Percentiles rank a stretch among this genome's conserved stretches.
Conservation (phyloP, 2,113 vertebrate species). For the Cricetomys ansorgei region DNA sequence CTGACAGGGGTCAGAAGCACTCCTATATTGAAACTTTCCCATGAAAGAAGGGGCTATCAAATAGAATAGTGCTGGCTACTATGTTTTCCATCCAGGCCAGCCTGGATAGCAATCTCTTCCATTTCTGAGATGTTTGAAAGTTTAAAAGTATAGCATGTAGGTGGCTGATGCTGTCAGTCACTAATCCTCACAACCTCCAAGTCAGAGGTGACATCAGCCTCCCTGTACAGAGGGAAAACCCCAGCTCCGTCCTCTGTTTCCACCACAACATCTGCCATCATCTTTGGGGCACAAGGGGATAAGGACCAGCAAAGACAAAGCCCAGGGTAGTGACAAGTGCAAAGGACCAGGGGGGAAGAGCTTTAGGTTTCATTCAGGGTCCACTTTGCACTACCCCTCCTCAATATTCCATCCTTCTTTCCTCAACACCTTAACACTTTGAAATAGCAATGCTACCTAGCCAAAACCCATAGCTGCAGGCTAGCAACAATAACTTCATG, state of each 20-base stretch:
- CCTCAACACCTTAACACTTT: background rate
- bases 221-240: background rate
- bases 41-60: background rate
- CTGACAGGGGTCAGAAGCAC: background rate
- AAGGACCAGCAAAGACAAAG: background rate
- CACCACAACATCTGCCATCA: background rate
- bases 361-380: background rate
- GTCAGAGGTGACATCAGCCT: background rate
- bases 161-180: too few relatives aligned
- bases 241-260: background rate
- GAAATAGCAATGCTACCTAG: background rate
- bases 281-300: background rate
- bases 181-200: background rate
- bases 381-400: background rate
- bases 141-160: background rate
- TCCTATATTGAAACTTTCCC: background rate
- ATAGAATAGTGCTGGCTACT: background rate
- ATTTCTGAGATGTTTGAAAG: background rate
- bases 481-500: background rate
- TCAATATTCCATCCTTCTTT: background rate
- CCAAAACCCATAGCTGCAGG: background rate
- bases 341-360: background rate
- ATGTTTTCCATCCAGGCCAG: background rate
- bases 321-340: background rate
- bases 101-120: background rate